Evolutionary conservation across 2,797 vertebrate species (phyloP).

Genomic region (Gouania willdenowi): DNA sequence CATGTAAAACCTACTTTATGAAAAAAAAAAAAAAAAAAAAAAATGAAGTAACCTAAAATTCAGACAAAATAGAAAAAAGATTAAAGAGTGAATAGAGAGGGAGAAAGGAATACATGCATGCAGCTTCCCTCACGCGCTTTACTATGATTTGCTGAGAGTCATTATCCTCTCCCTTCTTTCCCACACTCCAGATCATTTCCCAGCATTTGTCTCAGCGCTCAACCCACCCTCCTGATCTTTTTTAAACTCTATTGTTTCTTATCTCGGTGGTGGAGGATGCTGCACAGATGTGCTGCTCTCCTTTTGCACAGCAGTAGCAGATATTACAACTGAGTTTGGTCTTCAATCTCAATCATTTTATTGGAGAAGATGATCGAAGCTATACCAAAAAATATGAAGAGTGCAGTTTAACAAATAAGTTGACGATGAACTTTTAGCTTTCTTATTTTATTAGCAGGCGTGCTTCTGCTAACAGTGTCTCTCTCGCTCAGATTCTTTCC

Average conservation of each 20-base stretch:
- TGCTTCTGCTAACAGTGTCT: too few species aligned
- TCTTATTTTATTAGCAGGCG: too few species aligned
- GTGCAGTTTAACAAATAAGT: too few species aligned
- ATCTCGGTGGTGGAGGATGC: slow-evolving; percentile 23
- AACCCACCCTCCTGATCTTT: slow-evolving; percentile 34
- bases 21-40: slow-evolving; percentile 24
- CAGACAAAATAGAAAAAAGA: slow-evolving; percentile 32
- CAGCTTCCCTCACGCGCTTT: slow-evolving; percentile 48
- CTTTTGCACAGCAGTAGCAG: slow-evolving; percentile 32
- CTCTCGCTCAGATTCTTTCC: slow-evolving; percentile 55
- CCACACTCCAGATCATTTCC: slow-evolving; percentile 48
- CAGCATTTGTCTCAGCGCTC: slow-evolving; percentile 42
- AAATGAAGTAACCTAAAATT: slow-evolving; percentile 19
- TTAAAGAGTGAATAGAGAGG: slow-evolving; percentile 4
- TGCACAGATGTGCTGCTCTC: slow-evolving; percentile 22
- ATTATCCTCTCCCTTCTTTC: slow-evolving; percentile 54
- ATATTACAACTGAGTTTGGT: too few species aligned
- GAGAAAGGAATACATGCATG: slow-evolving; percentile 10
- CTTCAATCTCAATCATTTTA: slow-evolving; percentile 29
- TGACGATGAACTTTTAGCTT: too few species aligned
- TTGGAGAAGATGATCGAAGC: too few species aligned
- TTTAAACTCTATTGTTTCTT: slow-evolving; percentile 48
- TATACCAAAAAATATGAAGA: too few species aligned
- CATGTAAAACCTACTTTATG: slow-evolving; percentile 23
- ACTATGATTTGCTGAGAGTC: slow-evolving; percentile 56